These are phyloP conservation scores for Cheilosia pagana DNA, from an alignment of 2,888 invertebrate species.

Conservation along the genomic window DNA sequence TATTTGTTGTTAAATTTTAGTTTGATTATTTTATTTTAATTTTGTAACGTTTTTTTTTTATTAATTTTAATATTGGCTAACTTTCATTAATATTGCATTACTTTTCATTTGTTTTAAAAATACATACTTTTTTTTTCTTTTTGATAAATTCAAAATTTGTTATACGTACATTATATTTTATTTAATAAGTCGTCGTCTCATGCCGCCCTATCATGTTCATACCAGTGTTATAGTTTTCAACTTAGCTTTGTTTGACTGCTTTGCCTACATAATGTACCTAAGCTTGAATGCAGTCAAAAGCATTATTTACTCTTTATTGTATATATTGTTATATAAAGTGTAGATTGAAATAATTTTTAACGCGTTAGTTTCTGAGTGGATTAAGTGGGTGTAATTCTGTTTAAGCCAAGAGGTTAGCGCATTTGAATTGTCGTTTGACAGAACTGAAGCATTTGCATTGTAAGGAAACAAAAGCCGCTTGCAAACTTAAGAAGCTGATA, in stretches of 20 bases:
- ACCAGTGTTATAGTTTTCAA: background rate
- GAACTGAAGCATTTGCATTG: no score
- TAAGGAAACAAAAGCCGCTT: no score
- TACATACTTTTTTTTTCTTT: background rate
- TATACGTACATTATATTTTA: background rate
- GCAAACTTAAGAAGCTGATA: no score
- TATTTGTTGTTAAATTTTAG: slow-evolving; percentile 78
- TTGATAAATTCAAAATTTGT: slow-evolving; percentile 40
- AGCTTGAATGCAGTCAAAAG: no score
- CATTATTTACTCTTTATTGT: no score
- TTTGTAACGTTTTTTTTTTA: slow-evolving; percentile 24
- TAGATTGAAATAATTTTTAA: no score
- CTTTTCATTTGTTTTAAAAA: slow-evolving; percentile 35
- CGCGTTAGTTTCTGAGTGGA: no score
- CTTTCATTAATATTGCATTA: slow-evolving; percentile 65
- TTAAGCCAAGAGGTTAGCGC: no score
- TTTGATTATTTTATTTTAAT: slow-evolving; percentile 44
- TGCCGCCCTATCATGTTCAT: slow-evolving; percentile 52
- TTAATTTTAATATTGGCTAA: slow-evolving; percentile 60
- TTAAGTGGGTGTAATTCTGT: no score
- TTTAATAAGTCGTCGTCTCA: slow-evolving; percentile 32
- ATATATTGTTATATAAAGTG: no score
- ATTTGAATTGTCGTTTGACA: no score
- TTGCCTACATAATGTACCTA: no score
- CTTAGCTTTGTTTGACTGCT: background rate